phyloP scores from a whole-genome alignment of 2,113 vertebrate genomes.

The Psittacus erithacus region DNA sequence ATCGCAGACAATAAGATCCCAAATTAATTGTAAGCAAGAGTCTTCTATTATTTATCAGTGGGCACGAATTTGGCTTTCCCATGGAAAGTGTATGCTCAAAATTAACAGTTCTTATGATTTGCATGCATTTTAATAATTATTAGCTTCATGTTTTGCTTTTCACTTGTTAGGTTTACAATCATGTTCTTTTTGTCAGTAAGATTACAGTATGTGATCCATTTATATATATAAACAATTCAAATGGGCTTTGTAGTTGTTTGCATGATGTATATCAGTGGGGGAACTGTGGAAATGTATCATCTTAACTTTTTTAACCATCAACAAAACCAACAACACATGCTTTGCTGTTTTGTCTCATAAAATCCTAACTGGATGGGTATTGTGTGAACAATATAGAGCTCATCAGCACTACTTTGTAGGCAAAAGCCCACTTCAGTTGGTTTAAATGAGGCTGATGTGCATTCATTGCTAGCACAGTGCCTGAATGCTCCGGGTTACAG shows the following conservation, averaged over 20 bases:
- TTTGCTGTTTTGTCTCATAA: conserved; percentile 40
- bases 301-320: conserved; percentile 47
- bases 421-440: background rate
- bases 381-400: background rate
- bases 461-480: background rate
- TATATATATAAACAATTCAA: background rate
- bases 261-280: background rate
- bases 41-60: background rate
- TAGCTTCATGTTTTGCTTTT: conserved; percentile 2
- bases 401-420: background rate
- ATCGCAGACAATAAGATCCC: background rate
- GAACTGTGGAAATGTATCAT: background rate
- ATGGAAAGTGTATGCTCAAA: background rate
- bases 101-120: conserved; percentile 8
- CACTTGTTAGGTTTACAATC: background rate
- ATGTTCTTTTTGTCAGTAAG: background rate
- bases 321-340: background rate
- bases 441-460: background rate
- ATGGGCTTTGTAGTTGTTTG: conserved; percentile 14
- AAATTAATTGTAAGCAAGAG: rapidly evolving
- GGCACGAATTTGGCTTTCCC: background rate
- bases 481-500: background rate
- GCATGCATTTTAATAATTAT: conserved; percentile 22
- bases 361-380: background rate
- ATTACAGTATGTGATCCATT: background rate